Conservation (phyloP, 2,113 vertebrate genomes). For the Riparia riparia region DNA sequence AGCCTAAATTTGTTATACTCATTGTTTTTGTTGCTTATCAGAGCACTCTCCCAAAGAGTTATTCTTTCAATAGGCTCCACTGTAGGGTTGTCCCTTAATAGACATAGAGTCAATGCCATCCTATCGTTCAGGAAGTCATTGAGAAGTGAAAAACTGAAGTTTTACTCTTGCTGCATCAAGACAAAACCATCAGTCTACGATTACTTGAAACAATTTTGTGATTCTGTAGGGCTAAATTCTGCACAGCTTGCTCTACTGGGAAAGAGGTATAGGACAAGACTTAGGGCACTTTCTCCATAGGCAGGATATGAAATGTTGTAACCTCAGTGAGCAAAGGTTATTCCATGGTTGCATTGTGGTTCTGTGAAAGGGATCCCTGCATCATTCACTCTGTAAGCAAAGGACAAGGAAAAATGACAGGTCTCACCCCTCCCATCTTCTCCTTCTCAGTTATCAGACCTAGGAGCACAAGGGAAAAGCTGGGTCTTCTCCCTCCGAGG, state of each 20-base stretch:
- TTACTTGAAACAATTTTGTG: neutral
- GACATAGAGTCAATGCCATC: neutral
- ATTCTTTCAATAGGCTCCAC: neutral
- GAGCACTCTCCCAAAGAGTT: neutral
- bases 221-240: neutral
- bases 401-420: neutral
- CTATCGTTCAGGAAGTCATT: neutral
- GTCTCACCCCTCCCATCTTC: neutral
- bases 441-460: neutral
- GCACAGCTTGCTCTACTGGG: neutral
- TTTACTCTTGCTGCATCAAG: neutral
- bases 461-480: neutral
- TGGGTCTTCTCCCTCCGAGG: accelerated
- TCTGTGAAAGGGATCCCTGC: neutral
- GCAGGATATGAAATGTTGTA: neutral
- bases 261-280: neutral
- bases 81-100: neutral
- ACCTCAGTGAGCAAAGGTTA: neutral
- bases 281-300: accelerated
- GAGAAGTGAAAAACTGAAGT: neutral
- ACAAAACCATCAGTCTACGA: neutral
- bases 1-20: neutral
- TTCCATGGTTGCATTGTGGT: accelerated
- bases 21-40: neutral
- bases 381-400: neutral